Evolutionary conservation across 2,113 vertebrate genomes (phyloP), one percentile per base, ranked within the genome.

Genomic region (Xyliphius kryptos): DNA sequence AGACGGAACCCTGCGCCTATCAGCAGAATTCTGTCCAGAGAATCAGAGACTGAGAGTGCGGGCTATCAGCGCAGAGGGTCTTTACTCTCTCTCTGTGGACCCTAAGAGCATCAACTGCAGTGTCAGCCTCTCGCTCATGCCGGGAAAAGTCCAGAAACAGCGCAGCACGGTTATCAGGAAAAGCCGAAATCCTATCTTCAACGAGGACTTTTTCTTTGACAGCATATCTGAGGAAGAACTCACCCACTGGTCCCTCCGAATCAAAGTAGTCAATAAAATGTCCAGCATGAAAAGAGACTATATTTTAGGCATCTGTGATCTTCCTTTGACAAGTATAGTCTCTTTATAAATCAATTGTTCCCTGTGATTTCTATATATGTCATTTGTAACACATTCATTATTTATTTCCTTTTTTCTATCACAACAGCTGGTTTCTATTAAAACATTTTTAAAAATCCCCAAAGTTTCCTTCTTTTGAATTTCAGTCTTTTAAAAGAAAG

Each of bases 191-290:
- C 91, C 91, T 0, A 90, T 93, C 67, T 90, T 94, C 68, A 93
- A 92, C 44, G 89, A 92, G 77, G 92, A 95, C 81, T 93, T 95
- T 68, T 93, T 91, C 82, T 91, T 94, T 54, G 89, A 94, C 4
- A 72, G 85, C 0, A 78, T 94, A 51, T 71, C 85, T 0, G 88
- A 89, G 61, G 85, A 91, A 1, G 84, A 92, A 62, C 74, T 93
- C 36, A 65, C 66, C 55, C 76, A 76, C 63, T 76, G 85, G 60
- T 85, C 85, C 0, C 75, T 94, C 51, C 84, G 85, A 53, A 87
- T 95, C 72, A 90, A 95, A 80, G 91, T 89, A 0, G 76, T 89
- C 59, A 89, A 89, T 72, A 89, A 89, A 78, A 89, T 90, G 77
- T 87, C 80, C 56, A 86, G 77, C 11, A 85, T 92, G 85, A 89